These are phyloP conservation scores for Chaetoderma sp. DNA, from an alignment of 2,888 invertebrate species.

Conservation along the genomic window DNA sequence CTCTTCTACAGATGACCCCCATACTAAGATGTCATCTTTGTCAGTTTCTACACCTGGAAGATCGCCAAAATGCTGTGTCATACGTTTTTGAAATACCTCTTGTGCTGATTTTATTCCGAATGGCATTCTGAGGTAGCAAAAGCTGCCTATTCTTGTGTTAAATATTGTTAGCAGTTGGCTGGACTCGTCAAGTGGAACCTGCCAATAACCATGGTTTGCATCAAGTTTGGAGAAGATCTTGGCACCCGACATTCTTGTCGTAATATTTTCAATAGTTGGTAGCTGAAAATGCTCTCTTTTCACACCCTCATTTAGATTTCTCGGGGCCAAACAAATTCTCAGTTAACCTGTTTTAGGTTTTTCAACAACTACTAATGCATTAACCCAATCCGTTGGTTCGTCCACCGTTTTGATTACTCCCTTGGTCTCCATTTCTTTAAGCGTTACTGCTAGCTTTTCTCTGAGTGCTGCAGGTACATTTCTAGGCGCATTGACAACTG, in stretches of 20 bases:
- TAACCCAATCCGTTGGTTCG: conserved; percentile 17
- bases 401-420: conserved; percentile 8
- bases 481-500: conserved; percentile 12
- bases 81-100: conserved; percentile 24
- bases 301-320: conserved; percentile 1
- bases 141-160: conserved; percentile 22
- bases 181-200: not conserved
- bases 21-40: conserved; percentile 20
- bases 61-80: conserved; percentile 3
- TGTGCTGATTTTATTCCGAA: conserved; percentile 26
- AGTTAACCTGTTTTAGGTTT: conserved; percentile 5
- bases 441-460: not conserved
- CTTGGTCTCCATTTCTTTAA: conserved; percentile 3
- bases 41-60: conserved; percentile 10
- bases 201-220: not conserved
- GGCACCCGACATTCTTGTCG: conserved; percentile 4
- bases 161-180: conserved; percentile 6
- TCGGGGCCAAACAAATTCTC: conserved; percentile 12
- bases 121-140: conserved; percentile 12
- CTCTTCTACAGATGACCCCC: conserved; percentile 2
- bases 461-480: conserved; percentile 12
- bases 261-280: conserved; percentile 26
- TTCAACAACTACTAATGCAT: conserved; percentile 7
- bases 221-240: no score
- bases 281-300: conserved; percentile 11